Evolutionary conservation across 1,140 invertebrate genomes (phyloP).

Genomic region (Phymastichus coffea): DNA sequence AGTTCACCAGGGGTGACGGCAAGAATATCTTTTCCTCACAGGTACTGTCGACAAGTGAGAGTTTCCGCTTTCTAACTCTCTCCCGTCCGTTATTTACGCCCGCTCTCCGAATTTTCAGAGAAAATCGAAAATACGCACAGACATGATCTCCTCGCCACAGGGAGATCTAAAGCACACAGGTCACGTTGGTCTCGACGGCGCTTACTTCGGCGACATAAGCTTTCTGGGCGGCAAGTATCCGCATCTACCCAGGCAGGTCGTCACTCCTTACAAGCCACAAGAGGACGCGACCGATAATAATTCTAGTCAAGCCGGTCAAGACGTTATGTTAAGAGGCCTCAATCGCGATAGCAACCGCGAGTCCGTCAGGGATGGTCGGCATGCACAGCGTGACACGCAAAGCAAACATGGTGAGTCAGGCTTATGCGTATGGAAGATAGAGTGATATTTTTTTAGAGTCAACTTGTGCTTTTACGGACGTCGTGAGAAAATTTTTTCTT

Average conservation of each 20-base stretch:
- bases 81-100: too few species aligned
- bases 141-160: conserved; percentile 96
- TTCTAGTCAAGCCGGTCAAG: conserved; percentile 51
- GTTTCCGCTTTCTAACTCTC: too few species aligned
- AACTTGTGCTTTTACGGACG: too few species aligned
- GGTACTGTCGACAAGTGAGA: too few species aligned
- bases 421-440: too few species aligned
- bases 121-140: conserved; percentile 74
- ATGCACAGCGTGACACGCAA: conserved; percentile 39
- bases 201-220: conserved; percentile 93
- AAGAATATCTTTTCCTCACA: conserved; percentile 62
- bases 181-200: conserved; percentile 95
- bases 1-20: conserved; percentile 62
- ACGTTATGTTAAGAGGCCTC: conserved; percentile 23
- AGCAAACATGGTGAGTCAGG: conserved; percentile 48
- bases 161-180: conserved; percentile 95
- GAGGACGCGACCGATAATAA: conserved; percentile 63
- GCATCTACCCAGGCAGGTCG: conserved; percentile 80
- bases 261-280: conserved; percentile 84
- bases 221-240: conserved; percentile 79
- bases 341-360: conserved; percentile 53
- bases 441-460: too few species aligned
- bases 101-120: conserved; percentile 42
- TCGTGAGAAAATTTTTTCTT: too few species aligned
- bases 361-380: conserved; percentile 19